These are phyloP conservation scores for Bagarius yarrelli DNA, from an alignment of 2,113 vertebrate species.

Conservation along the genomic window DNA sequence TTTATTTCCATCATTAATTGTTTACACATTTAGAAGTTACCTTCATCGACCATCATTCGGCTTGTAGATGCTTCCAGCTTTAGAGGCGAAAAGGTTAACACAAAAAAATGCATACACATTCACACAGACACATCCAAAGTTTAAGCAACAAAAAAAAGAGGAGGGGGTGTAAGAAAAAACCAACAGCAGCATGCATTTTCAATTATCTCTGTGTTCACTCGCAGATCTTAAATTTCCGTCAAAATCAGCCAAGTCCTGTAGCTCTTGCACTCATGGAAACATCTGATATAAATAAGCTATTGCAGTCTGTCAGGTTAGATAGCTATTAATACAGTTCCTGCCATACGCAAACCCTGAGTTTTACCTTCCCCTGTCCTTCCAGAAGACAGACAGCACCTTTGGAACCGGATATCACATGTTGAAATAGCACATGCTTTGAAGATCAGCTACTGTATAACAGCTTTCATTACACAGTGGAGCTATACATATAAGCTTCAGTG, in stretches of 20 bases:
- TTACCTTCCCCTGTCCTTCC: conserved; percentile 57
- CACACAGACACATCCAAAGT: conserved; percentile 43
- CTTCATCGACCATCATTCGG: conserved; percentile 43
- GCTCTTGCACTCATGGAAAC: conserved; percentile 63
- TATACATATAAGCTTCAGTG: conserved; percentile 62
- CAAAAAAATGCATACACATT: conserved; percentile 44
- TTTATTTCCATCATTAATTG: conserved; percentile 69
- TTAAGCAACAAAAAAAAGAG: background rate
- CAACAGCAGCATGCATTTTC: conserved; percentile 60
- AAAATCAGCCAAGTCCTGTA: conserved; percentile 57
- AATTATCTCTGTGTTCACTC: conserved; percentile 56
- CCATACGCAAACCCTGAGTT: conserved; percentile 47
- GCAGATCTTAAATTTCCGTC: conserved; percentile 59
- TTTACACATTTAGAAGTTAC: conserved; percentile 67
- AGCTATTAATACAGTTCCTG: conserved; percentile 67
- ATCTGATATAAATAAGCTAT: conserved; percentile 72
- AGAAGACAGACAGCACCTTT: conserved; percentile 55
- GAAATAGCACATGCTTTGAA: conserved; percentile 67
- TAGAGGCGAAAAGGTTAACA: conserved; percentile 46
- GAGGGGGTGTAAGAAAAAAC: conserved; percentile 44
- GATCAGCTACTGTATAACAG: conserved; percentile 70
- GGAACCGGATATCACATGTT: conserved; percentile 69
- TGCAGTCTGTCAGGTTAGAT: conserved; percentile 70
- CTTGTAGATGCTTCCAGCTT: conserved; percentile 64
- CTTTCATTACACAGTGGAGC: conserved; percentile 59